These are phyloP conservation scores for Chromis chromis DNA, from an alignment of 2,797 vertebrate genomes.

Conservation along the genomic window DNA sequence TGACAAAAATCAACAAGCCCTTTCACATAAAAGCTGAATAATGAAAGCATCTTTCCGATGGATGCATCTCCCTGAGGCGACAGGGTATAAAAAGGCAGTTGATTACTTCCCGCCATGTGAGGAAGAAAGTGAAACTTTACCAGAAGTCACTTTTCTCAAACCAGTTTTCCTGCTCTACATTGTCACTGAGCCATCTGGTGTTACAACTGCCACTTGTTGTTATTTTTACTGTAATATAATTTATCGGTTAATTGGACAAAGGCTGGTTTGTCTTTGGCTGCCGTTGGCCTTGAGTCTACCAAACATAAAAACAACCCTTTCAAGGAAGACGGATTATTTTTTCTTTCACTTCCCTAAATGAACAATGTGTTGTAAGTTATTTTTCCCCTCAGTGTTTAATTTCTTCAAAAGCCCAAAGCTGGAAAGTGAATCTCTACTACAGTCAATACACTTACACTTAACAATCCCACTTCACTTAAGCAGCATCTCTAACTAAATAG, in stretches of 20 bases:
- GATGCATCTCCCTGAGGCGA: constrained; percentile 10
- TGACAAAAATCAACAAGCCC: neutral
- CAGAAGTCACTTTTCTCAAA: constrained; percentile 56
- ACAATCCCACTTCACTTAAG: constrained; percentile 22
- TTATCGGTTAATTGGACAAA: neutral
- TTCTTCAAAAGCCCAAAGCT: neutral
- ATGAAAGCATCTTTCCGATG: constrained; percentile 11
- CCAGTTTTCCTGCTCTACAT: constrained; percentile 64
- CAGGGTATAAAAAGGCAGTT: constrained; percentile 13
- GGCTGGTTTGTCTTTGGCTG: neutral
- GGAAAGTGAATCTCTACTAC: constrained; percentile 1
- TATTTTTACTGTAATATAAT: neutral
- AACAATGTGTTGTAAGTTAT: neutral
- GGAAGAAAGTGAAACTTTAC: constrained; percentile 53
- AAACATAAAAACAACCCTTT: neutral
- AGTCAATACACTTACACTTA: neutral
- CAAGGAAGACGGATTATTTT: neutral
- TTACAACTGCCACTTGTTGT: neutral
- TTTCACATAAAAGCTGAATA: constrained; percentile 19
- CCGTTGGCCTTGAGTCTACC: no score
- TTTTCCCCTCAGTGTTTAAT: neutral
- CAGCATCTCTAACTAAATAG: constrained; percentile 4
- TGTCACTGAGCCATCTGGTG: constrained; percentile 25
- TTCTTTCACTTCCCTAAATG: constrained; percentile 28
- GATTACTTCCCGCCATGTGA: constrained; percentile 42